phyloP scores from a whole-genome alignment of 2,797 vertebrate genomes.

The Dendrocincla fuliginosa region DNA sequence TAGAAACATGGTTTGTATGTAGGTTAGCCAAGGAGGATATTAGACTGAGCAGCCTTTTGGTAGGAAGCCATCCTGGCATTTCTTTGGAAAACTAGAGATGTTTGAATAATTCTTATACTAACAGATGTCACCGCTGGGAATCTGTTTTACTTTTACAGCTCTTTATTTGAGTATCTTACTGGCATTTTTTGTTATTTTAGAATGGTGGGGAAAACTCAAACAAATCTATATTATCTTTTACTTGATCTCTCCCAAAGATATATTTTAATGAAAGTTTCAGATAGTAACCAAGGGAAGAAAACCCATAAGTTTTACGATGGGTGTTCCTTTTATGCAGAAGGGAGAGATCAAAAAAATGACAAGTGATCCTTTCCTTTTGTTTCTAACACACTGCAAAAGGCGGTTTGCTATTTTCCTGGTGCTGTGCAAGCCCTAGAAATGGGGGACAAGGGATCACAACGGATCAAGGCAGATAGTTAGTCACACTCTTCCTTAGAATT shows the following conservation, averaged over 20 bases:
- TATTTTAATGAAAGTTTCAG: neutral
- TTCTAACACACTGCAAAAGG: neutral
- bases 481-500: neutral
- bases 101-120: slow-evolving; percentile 41
- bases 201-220: neutral
- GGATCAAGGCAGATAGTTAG: neutral
- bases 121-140: slow-evolving; percentile 46
- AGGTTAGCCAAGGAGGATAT: neutral
- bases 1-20: neutral
- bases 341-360: neutral
- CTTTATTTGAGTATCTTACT: slow-evolving; percentile 27
- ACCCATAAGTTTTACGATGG: neutral
- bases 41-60: slow-evolving; percentile 1
- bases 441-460: neutral
- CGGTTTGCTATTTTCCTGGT: neutral
- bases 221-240: neutral
- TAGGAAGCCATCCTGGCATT: slow-evolving; percentile 2
- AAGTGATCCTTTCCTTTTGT: neutral
- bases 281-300: neutral
- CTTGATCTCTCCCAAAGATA: neutral
- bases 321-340: neutral
- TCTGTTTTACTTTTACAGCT: slow-evolving; percentile 36
- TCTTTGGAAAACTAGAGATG: slow-evolving; percentile 30
- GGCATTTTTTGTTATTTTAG: slow-evolving; percentile 7
- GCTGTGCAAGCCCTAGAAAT: neutral